These are phyloP conservation scores for Blomia tropicalis DNA, from an alignment of 2,888 invertebrate species.

Conservation along the genomic window DNA sequence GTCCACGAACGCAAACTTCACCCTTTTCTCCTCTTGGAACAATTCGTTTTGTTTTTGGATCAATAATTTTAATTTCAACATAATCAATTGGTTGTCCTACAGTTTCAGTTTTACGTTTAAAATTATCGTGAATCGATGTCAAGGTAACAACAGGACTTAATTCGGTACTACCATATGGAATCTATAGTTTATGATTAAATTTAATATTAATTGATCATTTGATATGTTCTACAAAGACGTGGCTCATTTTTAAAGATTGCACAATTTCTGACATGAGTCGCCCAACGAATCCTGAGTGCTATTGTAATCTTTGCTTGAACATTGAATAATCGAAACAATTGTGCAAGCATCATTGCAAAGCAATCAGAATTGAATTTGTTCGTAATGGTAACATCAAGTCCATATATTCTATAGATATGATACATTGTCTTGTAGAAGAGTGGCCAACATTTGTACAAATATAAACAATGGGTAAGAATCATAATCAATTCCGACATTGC, in stretches of 20 bases:
- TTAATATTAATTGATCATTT: background rate
- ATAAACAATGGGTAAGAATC: background rate
- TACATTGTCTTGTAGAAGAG: background rate
- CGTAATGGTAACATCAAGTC: background rate
- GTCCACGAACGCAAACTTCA: conserved; percentile 58
- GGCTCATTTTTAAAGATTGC: background rate
- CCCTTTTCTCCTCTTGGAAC: conserved; percentile 57
- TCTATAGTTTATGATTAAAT: conserved; percentile 33
- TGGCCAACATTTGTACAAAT: background rate
- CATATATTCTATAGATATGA: background rate
- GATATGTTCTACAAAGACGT: background rate
- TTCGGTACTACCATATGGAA: conserved; percentile 47
- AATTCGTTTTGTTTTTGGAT: conserved; percentile 31
- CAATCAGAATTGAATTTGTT: background rate
- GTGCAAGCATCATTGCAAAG: background rate
- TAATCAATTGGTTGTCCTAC: conserved; percentile 43
- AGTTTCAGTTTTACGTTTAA: conserved; percentile 40
- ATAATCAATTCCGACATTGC: background rate
- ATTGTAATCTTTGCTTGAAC: background rate
- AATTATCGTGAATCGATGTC: conserved; percentile 38
- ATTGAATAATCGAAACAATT: background rate
- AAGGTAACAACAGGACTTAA: conserved; percentile 45
- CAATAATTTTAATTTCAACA: conserved; percentile 37
- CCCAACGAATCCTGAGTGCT: background rate
- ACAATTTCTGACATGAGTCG: background rate